Evolutionary conservation across 2,888 invertebrate genomes (phyloP), one percentile per base, ranked within the genome.

Genomic region (Dimorphilus gyrociliatus): DNA sequence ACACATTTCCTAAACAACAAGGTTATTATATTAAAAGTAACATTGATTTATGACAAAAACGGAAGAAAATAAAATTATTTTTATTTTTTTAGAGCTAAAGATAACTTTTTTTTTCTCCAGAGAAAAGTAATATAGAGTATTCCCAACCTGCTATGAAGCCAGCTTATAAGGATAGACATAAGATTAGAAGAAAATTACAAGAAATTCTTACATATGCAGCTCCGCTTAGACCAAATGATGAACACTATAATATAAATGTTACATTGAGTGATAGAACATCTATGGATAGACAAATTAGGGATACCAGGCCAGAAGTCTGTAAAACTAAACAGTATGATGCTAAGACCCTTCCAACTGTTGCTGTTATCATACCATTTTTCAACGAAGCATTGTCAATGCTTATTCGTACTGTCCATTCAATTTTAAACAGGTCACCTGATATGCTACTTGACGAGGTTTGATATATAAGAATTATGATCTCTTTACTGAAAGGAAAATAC

Each of bases 381-480:
- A 41, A 42, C 23, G 42, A 42, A 29, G 42, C 41, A 8, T 23
- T 42, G 19, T 35, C 39, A 13, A 37, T 41, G 39, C 27, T 42
- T 16, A 7, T 14, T 8, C 14, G 12, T 8, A 7, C 25, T 12
- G 14, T 25, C 7, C 25, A 25, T 14, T 8, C 12, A 12, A 27
- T 36, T 26, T 27, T 36, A n/a, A 36, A 33, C 30, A 16, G 33
- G 8, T 25, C 33, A 24, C 36, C 36, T 4, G 36, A 36, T 17
- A 13, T 28, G 6, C 30, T 36, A 10, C 33, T 36, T 16, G 29
- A 41, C 31, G 41, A 41, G 30, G 41, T 39, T 13, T 33, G 37
- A 16, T 33, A 37, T 16, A 40, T 41, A 37, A 19, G 39, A 1
- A 26, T 41, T 7, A 8, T 35, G 2, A 29, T 23, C 5, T 13